Evolutionary conservation across 2,113 vertebrate genomes (phyloP).

Genomic region (Eretmochelys imbricata): DNA sequence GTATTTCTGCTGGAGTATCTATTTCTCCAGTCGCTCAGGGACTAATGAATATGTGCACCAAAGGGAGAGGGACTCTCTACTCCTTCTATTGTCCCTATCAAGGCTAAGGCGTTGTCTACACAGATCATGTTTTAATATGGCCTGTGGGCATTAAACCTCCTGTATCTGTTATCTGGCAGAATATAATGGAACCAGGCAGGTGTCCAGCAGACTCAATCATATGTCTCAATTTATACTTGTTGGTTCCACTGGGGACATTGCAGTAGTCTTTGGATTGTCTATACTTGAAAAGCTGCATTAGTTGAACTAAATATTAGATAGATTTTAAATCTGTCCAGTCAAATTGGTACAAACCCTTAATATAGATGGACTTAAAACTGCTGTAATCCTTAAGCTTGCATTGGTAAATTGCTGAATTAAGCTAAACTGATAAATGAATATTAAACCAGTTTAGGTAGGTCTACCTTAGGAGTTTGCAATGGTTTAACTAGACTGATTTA

Average conservation of each 20-base stretch:
- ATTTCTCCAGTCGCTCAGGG: not conserved
- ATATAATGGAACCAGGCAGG: conserved; percentile 20
- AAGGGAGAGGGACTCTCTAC: not conserved
- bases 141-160: conserved; percentile 21
- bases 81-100: not conserved
- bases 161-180: not conserved
- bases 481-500: conserved; percentile 2
- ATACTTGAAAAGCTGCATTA: not conserved
- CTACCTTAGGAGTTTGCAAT: conserved; percentile 29
- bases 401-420: conserved; percentile 39
- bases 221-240: not conserved
- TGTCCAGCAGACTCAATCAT: not conserved
- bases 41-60: not conserved
- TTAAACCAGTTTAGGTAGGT: conserved; percentile 31
- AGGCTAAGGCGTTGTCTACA: not conserved
- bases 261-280: not conserved
- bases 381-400: conserved; percentile 48
- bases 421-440: conserved; percentile 1
- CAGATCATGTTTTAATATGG: not conserved
- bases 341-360: conserved; percentile 21
- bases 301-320: not conserved
- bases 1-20: not conserved
- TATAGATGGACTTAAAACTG: conserved; percentile 30
- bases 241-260: not conserved
- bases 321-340: not conserved